Evolutionary conservation across 53 echinoderm and acorn worm genomes (phyloP).

Genomic region (Astropecten irregularis): DNA sequence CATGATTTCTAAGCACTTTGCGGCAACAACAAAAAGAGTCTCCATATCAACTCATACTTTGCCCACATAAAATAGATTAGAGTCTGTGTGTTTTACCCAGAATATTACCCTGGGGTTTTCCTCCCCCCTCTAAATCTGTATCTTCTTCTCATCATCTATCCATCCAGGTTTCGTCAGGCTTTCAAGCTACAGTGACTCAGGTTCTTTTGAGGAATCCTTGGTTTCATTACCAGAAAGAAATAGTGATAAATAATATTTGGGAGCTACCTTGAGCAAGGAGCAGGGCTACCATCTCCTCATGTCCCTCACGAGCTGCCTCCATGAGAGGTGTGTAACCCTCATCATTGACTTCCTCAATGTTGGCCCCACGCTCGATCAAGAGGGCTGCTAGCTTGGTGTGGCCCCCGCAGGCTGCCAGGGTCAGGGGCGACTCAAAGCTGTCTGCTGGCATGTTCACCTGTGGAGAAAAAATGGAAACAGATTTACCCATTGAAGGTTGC

Average conservation of each 20-base stretch:
- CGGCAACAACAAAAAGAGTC: too few species aligned
- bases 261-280: slow-evolving; percentile 88
- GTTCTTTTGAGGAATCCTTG: too few species aligned
- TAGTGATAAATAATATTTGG: neutral
- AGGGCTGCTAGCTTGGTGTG: slow-evolving; percentile 93
- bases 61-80: neutral
- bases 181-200: too few species aligned
- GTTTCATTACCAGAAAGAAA: too few species aligned
- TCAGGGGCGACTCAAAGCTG: slow-evolving; percentile 98
- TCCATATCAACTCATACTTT: too few species aligned
- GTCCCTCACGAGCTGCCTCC: slow-evolving; percentile 99
- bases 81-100: neutral
- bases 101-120: too few species aligned
- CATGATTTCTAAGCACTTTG: too few species aligned
- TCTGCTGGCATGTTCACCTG: slow-evolving; percentile 99
- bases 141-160: too few species aligned
- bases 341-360: slow-evolving; percentile 99
- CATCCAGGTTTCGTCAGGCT: too few species aligned
- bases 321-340: slow-evolving; percentile 99
- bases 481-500: too few species aligned
- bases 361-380: slow-evolving; percentile 92
- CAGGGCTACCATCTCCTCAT: slow-evolving; percentile 95
- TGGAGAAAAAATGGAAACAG: too few species aligned
- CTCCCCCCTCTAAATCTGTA: too few species aligned
- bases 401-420: slow-evolving; percentile 96